Evolutionary conservation across 2,888 invertebrate species (phyloP).

Genomic region (Bimastos eiseni): DNA sequence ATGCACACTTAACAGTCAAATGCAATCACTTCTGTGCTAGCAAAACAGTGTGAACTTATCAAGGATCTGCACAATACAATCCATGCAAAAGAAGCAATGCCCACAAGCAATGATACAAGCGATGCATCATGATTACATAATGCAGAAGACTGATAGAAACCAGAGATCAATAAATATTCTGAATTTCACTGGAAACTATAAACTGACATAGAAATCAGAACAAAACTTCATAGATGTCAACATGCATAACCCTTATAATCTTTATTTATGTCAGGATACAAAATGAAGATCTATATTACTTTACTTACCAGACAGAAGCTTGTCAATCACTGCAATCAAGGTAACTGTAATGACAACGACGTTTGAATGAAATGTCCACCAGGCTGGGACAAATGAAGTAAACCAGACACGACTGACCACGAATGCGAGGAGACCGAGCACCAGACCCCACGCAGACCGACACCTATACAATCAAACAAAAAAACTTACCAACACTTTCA

Average conservation of each 20-base stretch:
- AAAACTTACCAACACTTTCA: background rate
- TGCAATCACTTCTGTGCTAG: background rate
- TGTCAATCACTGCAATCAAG: slow-evolving; percentile 53
- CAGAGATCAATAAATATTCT: background rate
- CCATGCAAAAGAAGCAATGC: background rate
- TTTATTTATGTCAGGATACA: background rate
- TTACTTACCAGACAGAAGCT: slow-evolving; percentile 45
- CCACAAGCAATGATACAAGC: background rate
- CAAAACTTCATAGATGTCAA: background rate
- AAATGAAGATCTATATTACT: background rate
- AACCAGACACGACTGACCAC: slow-evolving; percentile 58
- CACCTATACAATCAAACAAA: slow-evolving; percentile 46
- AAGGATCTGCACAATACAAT: background rate
- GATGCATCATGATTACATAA: background rate
- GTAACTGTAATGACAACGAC: slow-evolving; percentile 54
- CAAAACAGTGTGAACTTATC: background rate
- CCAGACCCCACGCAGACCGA: slow-evolving; percentile 54
- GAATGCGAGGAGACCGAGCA: slow-evolving; percentile 56
- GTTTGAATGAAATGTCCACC: slow-evolving; percentile 57
- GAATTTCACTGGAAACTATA: background rate
- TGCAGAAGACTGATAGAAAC: background rate
- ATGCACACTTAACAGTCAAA: background rate
- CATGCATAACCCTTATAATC: background rate
- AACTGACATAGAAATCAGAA: background rate
- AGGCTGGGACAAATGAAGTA: slow-evolving; percentile 58